phyloP scores from a whole-genome alignment of 64 coral and sea anemone species.

The Anthopleura sola region DNA sequence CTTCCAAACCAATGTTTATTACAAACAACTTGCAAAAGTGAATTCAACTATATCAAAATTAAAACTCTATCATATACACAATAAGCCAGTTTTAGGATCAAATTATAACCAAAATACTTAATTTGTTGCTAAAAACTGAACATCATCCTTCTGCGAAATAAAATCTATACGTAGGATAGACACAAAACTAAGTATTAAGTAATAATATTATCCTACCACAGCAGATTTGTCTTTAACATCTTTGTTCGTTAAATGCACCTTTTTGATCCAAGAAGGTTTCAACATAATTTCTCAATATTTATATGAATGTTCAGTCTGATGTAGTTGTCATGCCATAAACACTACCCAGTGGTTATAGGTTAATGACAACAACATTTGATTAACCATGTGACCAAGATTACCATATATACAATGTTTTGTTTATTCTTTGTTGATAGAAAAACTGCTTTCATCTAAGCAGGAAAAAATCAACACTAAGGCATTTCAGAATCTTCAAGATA shows the following conservation, averaged over 20 bases:
- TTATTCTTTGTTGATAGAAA: not conserved
- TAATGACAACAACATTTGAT: not conserved
- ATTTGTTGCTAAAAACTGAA: not conserved
- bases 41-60: not conserved
- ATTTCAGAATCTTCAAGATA: not conserved
- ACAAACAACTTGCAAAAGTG: not conserved
- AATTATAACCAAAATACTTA: not conserved
- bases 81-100: not conserved
- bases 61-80: not conserved
- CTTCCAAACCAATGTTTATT: not conserved
- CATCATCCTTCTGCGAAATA: not conserved
- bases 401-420: not conserved
- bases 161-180: not conserved
- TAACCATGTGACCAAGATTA: not conserved
- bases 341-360: not conserved
- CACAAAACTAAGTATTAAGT: not conserved
- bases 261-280: conserved; percentile 12
- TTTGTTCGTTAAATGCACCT: not conserved
- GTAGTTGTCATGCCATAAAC: not conserved
- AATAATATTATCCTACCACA: not conserved
- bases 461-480: not conserved
- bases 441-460: not conserved
- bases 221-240: not conserved
- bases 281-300: conserved; percentile 6
- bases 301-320: not conserved